Conservation (phyloP, 64 coral and sea anemone species). For the Stichodactyla helianthus region DNA sequence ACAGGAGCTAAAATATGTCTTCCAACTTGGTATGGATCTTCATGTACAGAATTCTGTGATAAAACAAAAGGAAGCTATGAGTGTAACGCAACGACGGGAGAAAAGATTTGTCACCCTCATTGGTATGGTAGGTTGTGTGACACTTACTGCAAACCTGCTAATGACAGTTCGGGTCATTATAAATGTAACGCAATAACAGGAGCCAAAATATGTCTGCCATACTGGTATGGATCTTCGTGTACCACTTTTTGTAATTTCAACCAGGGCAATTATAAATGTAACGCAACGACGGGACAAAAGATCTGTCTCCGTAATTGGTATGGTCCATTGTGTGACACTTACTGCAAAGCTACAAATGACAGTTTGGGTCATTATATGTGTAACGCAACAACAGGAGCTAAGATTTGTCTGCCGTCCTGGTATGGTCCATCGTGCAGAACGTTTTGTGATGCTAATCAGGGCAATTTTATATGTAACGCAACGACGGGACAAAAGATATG, state of each 20-base stretch:
- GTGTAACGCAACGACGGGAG: slow-evolving; percentile 48
- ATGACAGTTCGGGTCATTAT: slow-evolving; percentile 19
- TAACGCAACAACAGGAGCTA: slow-evolving; percentile 32
- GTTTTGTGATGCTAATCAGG: slow-evolving; percentile 13
- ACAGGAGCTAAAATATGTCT: slow-evolving; percentile 45
- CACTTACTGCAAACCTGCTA: slow-evolving; percentile 29
- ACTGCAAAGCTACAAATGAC: not conserved
- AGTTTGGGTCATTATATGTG: slow-evolving; percentile 42
- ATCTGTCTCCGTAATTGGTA: slow-evolving; percentile 53
- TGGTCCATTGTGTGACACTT: slow-evolving; percentile 20
- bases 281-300: slow-evolving; percentile 37
- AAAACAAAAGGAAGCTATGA: slow-evolving; percentile 29
- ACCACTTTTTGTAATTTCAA: slow-evolving; percentile 6
- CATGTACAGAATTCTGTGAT: slow-evolving; percentile 34
- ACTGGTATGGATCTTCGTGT: slow-evolving; percentile 57
- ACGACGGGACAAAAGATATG: slow-evolving; percentile 56
- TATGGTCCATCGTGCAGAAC: slow-evolving; percentile 44
- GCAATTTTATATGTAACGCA: slow-evolving; percentile 59
- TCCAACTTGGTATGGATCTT: slow-evolving; percentile 40
- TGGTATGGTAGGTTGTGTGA: slow-evolving; percentile 55
- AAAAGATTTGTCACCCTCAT: slow-evolving; percentile 34
- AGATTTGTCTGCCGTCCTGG: slow-evolving; percentile 34
- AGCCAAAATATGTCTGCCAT: slow-evolving; percentile 17
- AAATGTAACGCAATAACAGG: slow-evolving; percentile 46
- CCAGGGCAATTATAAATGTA: slow-evolving; percentile 58